A percentile compares a stretch with the other conserved stretches of the same genome.
Evolutionary conservation across 2,113 vertebrate species (phyloP).

Genomic region (Gobio gobio): DNA sequence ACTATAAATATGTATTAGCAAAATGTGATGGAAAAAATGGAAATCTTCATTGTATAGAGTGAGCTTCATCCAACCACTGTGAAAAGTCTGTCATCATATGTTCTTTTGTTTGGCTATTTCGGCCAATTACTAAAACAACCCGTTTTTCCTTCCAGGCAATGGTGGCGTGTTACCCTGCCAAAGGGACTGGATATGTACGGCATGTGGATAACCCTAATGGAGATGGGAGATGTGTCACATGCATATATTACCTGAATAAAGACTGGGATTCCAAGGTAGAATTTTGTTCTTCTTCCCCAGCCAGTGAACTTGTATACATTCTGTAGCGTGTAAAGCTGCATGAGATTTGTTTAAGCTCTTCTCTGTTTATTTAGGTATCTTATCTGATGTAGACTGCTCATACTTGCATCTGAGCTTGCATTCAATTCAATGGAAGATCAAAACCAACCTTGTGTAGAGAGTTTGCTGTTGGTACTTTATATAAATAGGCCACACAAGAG

Average conservation of each 20-base stretch:
- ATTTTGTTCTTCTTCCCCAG: not conserved
- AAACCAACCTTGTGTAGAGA: conserved; percentile 6
- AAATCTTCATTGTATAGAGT: not conserved
- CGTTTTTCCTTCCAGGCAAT: conserved; percentile 76
- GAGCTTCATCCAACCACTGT: not conserved
- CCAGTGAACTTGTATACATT: not conserved
- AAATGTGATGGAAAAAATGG: not conserved
- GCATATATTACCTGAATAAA: conserved; percentile 93
- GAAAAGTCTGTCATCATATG: not conserved
- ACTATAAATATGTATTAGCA: not conserved
- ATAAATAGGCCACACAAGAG: conserved; percentile 20
- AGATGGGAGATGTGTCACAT: conserved; percentile 89
- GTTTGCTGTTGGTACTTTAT: conserved; percentile 6
- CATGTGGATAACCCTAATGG: conserved; percentile 90
- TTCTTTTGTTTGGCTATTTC: not conserved
- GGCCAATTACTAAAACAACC: not conserved
- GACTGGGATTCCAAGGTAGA: conserved; percentile 89
- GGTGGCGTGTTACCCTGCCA: conserved; percentile 90
- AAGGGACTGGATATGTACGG: conserved; percentile 87
- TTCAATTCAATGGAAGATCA: conserved; percentile 18
- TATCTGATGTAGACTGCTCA: conserved; percentile 39
- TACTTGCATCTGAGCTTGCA: conserved; percentile 27
- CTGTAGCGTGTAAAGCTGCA: not conserved
- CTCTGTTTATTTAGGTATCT: conserved; percentile 28
- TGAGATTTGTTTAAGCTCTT: not conserved